phyloP scores from a whole-genome alignment of 2,113 vertebrate species.

The Otus sunia region DNA sequence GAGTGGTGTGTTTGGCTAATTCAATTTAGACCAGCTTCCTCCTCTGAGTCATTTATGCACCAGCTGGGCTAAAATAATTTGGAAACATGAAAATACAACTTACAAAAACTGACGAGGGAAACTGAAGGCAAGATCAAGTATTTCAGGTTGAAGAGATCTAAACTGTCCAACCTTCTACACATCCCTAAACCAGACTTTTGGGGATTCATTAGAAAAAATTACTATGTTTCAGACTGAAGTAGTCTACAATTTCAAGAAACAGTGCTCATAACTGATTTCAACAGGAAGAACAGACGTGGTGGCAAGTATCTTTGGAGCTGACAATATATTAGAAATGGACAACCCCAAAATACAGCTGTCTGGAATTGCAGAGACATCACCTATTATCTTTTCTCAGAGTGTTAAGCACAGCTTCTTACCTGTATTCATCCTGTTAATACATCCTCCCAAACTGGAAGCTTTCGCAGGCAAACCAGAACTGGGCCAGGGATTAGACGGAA shows the following conservation, averaged over 20 bases:
- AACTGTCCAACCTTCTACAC: background rate
- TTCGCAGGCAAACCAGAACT: conserved; percentile 79
- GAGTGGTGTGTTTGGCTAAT: background rate
- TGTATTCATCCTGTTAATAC: conserved; percentile 80
- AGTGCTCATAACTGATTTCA: background rate
- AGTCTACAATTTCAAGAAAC: background rate
- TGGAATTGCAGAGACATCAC: background rate
- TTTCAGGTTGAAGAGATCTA: background rate
- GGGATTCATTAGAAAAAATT: background rate
- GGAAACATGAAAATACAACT: background rate
- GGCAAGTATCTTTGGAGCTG: background rate
- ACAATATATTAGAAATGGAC: background rate
- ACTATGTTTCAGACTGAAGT: background rate
- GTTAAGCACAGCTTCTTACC: conserved; percentile 71
- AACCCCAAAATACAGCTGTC: background rate
- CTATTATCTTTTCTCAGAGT: background rate
- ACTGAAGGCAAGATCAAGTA: background rate
- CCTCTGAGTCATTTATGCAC: background rate
- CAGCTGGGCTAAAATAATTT: background rate
- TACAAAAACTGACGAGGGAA: background rate
- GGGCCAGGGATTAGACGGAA: conserved; percentile 80
- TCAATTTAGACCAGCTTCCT: background rate
- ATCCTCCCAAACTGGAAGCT: conserved; percentile 70
- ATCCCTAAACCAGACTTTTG: background rate
- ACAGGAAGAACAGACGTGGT: background rate